Conservation (phyloP, 2,113 vertebrate species). For the Phalacrocorax aristotelis region DNA sequence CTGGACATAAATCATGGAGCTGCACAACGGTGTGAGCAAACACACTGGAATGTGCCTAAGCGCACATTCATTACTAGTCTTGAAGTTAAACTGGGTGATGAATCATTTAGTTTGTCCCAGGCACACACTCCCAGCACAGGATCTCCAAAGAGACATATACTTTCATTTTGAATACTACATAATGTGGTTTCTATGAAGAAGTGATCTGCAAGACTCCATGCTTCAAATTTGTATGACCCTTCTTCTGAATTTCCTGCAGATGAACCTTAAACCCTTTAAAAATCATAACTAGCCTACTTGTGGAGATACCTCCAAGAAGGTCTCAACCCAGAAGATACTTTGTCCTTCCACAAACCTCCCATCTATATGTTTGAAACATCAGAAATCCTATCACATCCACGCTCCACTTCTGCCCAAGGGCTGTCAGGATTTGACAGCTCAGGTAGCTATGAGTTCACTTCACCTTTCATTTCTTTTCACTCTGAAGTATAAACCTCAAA, state of each 20-base stretch:
- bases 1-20: background rate
- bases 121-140: background rate
- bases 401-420: background rate
- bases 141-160: background rate
- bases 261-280: background rate
- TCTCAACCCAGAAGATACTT: background rate
- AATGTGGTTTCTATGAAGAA: background rate
- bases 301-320: background rate
- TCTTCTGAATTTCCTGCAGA: background rate
- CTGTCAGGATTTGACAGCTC: background rate
- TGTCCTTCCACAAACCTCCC: background rate
- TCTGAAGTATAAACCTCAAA: background rate
- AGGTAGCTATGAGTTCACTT: background rate
- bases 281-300: background rate
- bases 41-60: background rate
- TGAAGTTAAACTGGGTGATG: background rate
- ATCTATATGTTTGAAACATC: fast-evolving
- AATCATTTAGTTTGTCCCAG: background rate
- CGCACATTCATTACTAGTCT: background rate
- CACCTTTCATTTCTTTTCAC: background rate
- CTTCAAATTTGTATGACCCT: background rate
- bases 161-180: background rate
- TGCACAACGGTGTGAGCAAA: background rate
- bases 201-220: background rate
- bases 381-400: background rate